phyloP scores from a whole-genome alignment of 2,888 invertebrate genomes.

The Folsomia candida region DNA sequence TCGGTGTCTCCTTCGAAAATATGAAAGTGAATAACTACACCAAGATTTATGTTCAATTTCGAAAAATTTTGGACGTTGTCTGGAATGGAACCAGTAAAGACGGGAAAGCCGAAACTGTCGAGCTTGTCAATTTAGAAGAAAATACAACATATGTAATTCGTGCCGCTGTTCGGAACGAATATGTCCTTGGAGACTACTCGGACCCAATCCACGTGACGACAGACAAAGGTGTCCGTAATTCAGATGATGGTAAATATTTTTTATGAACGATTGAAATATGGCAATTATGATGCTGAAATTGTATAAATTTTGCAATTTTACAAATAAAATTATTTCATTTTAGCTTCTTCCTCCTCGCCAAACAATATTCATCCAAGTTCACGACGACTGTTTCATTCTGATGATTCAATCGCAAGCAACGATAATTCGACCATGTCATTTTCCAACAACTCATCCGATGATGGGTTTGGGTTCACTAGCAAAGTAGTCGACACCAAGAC shows the following conservation, averaged over 20 bases:
- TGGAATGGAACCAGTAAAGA: background rate
- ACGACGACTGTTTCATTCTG: too few species aligned
- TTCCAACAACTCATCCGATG: background rate
- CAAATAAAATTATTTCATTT: too few species aligned
- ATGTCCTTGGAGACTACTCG: slow-evolving; percentile 6
- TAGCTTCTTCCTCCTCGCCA: too few species aligned
- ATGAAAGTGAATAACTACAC: background rate
- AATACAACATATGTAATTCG: slow-evolving; percentile 12
- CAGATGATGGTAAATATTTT: too few species aligned
- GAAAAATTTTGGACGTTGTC: background rate
- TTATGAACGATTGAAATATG: too few species aligned
- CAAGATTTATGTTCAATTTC: background rate
- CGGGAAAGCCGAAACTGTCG: background rate
- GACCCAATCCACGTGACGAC: slow-evolving; percentile 8
- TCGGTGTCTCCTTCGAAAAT: background rate
- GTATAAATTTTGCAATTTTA: too few species aligned
- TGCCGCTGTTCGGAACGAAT: slow-evolving; percentile 8
- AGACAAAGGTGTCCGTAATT: slow-evolving; percentile 6
- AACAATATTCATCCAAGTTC: too few species aligned
- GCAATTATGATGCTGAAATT: too few species aligned
- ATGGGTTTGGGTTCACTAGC: too few species aligned
- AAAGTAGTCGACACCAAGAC: background rate
- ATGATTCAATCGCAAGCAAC: too few species aligned
- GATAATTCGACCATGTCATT: background rate
- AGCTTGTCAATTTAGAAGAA: background rate